Evolutionary conservation across 2,888 invertebrate species (phyloP), one percentile per base, ranked within the genome.

Genomic region (Eurois occulta): DNA sequence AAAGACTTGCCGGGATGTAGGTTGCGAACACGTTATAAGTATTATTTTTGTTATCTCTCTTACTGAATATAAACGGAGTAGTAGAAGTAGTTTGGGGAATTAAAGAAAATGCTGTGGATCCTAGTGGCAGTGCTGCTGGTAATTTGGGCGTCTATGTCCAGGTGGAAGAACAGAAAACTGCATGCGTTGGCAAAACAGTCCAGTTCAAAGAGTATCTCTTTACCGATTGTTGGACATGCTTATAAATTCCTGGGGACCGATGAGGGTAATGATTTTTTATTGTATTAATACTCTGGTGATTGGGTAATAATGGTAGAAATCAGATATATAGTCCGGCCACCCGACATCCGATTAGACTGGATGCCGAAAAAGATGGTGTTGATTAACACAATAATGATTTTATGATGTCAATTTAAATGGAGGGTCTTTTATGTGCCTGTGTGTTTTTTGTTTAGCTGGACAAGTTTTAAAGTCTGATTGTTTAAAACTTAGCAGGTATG

Each of bases 201-300:
- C 24, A 81, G 75, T 41, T 83, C 85, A n/a, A 77, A 78, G n/a
- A 62, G 74, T 52, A 68, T 75, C 66, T 64, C 81, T 7, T 65
- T 89, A n/a, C 90, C 90, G 2, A 62, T 90, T 7, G 35, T 90
- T 4, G 90, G 90, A 38, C 90, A 90, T 55, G 75, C 87, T 24
- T 90, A 90, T 46, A 64, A 86, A 35, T 88, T 90, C 48, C 60
- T 90, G 21, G 90, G 90, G 10, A 78, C 66, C 10, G 87, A 85
- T 79, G 90, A 90, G 81, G 88, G 90, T 90, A 78, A 77, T 73
- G 6, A 4, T 64, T 28, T 65, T 70, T 28, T 52, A n/a, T 55
- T 55, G 2, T 55, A 13, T 55, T 55, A n/a, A 55, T 5, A 11
- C 52, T 24, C 52, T 55, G 55, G 13, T 52, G n/a, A 55, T 55